Conservation (phyloP, 2,113 vertebrate genomes). For the Plestiodon gilberti region DNA sequence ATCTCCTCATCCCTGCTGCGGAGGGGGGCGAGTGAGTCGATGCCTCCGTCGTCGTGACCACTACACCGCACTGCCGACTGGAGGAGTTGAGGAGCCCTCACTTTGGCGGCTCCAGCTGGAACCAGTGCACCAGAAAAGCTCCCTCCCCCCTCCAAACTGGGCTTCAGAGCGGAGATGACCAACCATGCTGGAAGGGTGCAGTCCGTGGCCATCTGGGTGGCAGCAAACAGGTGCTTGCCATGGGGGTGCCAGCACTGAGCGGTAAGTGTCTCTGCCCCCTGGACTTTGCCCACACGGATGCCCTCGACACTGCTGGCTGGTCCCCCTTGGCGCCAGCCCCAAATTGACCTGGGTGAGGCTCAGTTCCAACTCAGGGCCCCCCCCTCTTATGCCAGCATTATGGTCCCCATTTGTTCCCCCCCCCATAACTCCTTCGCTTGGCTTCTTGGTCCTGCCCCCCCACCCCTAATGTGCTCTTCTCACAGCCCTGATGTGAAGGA, state of each 20-base stretch:
- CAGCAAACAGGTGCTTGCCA: neutral
- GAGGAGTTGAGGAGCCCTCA: neutral
- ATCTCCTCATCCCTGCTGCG: too few relatives aligned
- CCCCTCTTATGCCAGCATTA: too few relatives aligned
- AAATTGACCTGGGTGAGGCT: too few relatives aligned
- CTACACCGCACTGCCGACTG: accelerated
- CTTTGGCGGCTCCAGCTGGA: neutral
- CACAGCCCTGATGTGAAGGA: neutral
- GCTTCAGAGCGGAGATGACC: neutral
- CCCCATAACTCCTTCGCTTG: neutral
- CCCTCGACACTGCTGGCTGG: too few relatives aligned
- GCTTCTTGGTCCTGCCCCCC: neutral
- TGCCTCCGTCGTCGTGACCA: neutral
- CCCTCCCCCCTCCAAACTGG: neutral
- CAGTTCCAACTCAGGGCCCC: too few relatives aligned
- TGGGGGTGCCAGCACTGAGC: neutral
- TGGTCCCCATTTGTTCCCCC: neutral
- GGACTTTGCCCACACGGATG: neutral
- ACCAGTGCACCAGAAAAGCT: neutral
- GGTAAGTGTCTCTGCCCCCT: neutral
- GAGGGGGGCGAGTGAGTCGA: neutral
- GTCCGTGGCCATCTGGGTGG: neutral
- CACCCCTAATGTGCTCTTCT: neutral
- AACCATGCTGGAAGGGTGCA: neutral
- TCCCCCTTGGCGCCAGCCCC: too few relatives aligned